These are phyloP conservation scores for Standfussiana lucernea DNA, from an alignment of 2,888 invertebrate species.

Conservation along the genomic window DNA sequence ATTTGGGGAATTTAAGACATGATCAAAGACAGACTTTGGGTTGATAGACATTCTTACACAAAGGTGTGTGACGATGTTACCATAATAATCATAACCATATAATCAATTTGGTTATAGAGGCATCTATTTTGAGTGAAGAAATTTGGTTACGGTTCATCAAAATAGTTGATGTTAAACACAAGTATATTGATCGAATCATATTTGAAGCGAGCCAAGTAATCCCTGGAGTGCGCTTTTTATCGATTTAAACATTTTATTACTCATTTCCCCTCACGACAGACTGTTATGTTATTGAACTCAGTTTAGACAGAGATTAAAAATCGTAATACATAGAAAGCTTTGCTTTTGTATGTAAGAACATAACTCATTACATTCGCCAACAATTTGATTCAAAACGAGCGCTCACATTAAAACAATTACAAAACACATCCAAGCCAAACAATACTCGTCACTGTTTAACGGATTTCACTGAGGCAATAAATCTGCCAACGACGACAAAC, in stretches of 20 bases:
- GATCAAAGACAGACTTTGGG: slow-evolving; percentile 62
- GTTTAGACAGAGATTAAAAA: slow-evolving; percentile 13
- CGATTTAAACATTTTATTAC: slow-evolving; percentile 37
- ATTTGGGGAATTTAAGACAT: slow-evolving; percentile 61
- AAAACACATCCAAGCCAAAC: slow-evolving; percentile 59
- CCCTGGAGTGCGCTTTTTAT: slow-evolving; percentile 27
- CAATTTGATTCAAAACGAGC: slow-evolving; percentile 22
- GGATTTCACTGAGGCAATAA: slow-evolving; percentile 88
- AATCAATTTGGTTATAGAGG: slow-evolving; percentile 43
- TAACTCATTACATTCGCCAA: slow-evolving; percentile 4
- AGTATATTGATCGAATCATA: slow-evolving; percentile 10
- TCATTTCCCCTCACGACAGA: neutral
- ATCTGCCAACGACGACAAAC: slow-evolving; percentile 89
- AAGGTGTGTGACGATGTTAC: slow-evolving; percentile 53
- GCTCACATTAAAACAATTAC: slow-evolving; percentile 50
- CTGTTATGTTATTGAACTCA: neutral
- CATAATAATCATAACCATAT: slow-evolving; percentile 45
- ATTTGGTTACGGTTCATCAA: slow-evolving; percentile 17
- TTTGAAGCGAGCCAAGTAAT: slow-evolving; percentile 24
- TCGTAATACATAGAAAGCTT: neutral
- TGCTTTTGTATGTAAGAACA: neutral
- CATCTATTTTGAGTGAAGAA: slow-evolving; percentile 28
- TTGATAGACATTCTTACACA: slow-evolving; percentile 57
- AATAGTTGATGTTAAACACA: slow-evolving; percentile 26
- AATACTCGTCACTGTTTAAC: slow-evolving; percentile 78